These are phyloP conservation scores for Microchrysa polita DNA, from an alignment of 2,888 invertebrate genomes.

Conservation along the genomic window DNA sequence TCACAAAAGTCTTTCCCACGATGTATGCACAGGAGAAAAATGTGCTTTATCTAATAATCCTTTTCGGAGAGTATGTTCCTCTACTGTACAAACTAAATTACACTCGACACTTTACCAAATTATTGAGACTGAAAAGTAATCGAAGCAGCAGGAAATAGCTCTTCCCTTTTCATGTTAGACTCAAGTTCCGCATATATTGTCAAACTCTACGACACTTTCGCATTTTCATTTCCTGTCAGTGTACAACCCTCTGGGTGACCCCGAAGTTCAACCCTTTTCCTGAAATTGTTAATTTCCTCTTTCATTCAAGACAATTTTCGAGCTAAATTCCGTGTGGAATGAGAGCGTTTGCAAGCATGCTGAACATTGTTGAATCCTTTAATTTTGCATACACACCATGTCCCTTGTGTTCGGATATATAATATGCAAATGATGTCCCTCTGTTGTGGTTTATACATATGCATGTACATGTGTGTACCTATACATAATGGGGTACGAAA, in stretches of 20 bases:
- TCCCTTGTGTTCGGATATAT: not conserved
- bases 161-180: constrained; percentile 19
- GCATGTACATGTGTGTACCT: too few species aligned
- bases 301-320: constrained; percentile 37
- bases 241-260: constrained; percentile 39
- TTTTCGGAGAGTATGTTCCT: too few species aligned
- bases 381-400: constrained; percentile 5
- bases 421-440: constrained; percentile 19
- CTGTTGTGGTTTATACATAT: constrained; percentile 9
- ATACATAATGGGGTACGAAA: too few species aligned
- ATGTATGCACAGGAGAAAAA: too few species aligned
- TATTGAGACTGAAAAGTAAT: too few species aligned
- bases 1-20: too few species aligned
- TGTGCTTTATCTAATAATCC: too few species aligned
- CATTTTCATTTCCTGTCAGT: constrained; percentile 34
- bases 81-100: too few species aligned
- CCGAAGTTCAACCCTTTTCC: constrained; percentile 42
- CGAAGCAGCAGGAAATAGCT: too few species aligned
- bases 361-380: not conserved
- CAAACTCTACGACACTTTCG: constrained; percentile 12
- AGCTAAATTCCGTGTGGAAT: not conserved
- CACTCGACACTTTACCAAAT: too few species aligned
- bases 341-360: not conserved
- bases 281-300: constrained; percentile 47
- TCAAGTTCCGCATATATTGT: constrained; percentile 2